These are phyloP conservation scores for Xestia xanthographa DNA, from an alignment of 2,888 invertebrate species.

Conservation along the genomic window DNA sequence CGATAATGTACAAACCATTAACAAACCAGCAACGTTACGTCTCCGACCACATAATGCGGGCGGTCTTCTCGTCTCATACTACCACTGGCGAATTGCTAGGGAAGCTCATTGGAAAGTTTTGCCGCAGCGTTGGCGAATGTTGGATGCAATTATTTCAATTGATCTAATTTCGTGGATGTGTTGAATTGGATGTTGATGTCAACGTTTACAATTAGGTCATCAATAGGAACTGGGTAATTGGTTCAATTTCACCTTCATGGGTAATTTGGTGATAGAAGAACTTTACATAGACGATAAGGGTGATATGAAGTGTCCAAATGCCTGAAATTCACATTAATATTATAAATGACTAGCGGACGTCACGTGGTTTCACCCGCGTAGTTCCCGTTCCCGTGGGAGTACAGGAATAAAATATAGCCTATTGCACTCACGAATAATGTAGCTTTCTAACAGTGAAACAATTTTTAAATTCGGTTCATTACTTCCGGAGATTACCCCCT, in stretches of 20 bases:
- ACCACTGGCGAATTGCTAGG: constrained; percentile 63
- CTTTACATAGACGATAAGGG: not conserved
- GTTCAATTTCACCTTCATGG: not conserved
- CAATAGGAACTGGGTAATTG: not conserved
- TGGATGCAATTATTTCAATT: constrained; percentile 58
- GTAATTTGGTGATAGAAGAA: not conserved
- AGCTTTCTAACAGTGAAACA: too few species aligned
- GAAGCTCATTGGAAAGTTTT: constrained; percentile 63
- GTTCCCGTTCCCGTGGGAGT: too few species aligned
- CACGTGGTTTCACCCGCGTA: too few species aligned
- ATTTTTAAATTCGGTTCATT: too few species aligned
- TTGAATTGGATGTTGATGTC: constrained; percentile 31
- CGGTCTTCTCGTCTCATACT: constrained; percentile 50
- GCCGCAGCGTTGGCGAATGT: constrained; percentile 53
- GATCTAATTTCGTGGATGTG: constrained; percentile 52
- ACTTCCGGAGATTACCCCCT: too few species aligned
- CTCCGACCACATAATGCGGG: constrained; percentile 63
- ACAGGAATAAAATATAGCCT: too few species aligned
- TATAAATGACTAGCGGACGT: too few species aligned
- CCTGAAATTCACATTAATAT: not conserved
- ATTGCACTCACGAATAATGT: too few species aligned
- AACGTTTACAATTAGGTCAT: constrained; percentile 29
- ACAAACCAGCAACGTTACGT: constrained; percentile 45
- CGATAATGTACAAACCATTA: constrained; percentile 52
- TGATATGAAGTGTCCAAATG: too few species aligned